These are phyloP conservation scores for Hirudo medicinalis DNA, from an alignment of 1,140 invertebrate species.

Conservation along the genomic window DNA sequence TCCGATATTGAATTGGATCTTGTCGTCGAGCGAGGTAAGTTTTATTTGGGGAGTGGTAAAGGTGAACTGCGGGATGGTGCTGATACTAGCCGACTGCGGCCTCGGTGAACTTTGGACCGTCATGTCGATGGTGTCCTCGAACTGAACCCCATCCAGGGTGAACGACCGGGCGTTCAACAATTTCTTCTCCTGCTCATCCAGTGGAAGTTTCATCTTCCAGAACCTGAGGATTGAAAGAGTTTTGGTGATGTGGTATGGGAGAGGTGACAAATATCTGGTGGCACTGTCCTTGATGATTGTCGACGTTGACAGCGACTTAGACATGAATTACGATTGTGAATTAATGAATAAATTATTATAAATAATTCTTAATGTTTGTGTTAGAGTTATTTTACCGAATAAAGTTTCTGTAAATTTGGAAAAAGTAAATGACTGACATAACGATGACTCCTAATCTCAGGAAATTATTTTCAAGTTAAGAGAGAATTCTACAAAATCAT, in stretches of 20 bases:
- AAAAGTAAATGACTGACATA: too few species aligned
- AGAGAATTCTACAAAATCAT: too few species aligned
- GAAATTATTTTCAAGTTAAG: too few species aligned
- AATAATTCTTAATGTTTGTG: too few species aligned
- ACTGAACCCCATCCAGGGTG: constrained; percentile 14
- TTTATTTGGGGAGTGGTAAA: neutral
- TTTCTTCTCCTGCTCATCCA: constrained; percentile 18
- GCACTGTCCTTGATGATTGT: neutral
- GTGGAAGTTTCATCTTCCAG: constrained; percentile 32
- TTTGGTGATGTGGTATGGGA: neutral
- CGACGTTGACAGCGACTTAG: neutral
- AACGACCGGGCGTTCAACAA: constrained; percentile 6
- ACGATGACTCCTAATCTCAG: too few species aligned
- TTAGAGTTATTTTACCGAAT: too few species aligned
- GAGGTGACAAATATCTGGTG: neutral
- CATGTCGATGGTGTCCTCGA: constrained; percentile 17
- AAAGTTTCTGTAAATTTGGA: too few species aligned
- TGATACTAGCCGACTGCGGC: constrained; percentile 3
- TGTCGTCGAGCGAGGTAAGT: neutral
- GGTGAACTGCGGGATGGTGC: neutral
- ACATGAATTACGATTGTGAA: too few species aligned
- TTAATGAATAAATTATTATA: too few species aligned
- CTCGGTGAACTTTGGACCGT: neutral
- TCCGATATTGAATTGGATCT: constrained; percentile 6
- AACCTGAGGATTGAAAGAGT: constrained; percentile 27